These are phyloP conservation scores for Ianthella basta DNA, from an alignment of 37 sponge, comb jelly and placozoan genomes.

Conservation along the genomic window DNA sequence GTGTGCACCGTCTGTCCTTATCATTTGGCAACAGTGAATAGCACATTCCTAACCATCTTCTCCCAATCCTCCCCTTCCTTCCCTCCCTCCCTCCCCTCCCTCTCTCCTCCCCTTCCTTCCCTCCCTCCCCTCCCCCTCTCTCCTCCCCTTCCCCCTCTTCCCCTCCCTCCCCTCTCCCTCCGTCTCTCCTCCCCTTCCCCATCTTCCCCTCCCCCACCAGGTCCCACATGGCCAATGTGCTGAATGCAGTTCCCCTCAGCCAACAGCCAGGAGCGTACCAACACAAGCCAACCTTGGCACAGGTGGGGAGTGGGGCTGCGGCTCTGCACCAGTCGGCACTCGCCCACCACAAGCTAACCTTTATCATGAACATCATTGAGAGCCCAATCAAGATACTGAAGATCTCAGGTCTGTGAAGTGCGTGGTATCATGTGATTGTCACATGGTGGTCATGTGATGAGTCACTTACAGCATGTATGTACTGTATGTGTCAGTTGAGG, in stretches of 20 bases:
- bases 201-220: not conserved
- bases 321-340: not conserved
- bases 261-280: not conserved
- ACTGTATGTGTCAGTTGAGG: not conserved
- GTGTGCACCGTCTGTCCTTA: not conserved
- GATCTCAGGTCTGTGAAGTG: slow-evolving; percentile 20
- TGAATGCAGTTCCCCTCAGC: slow-evolving; percentile 43
- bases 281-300: no score
- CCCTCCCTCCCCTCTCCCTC: not conserved
- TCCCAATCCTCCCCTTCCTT: not conserved
- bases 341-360: slow-evolving; percentile 35
- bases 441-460: not conserved
- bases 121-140: not conserved
- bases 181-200: not conserved
- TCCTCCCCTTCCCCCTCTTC: not conserved
- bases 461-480: no score
- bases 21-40: not conserved
- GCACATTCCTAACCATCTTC: not conserved
- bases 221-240: slow-evolving; percentile 22
- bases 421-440: not conserved
- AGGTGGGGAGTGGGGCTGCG: no score
- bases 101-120: not conserved
- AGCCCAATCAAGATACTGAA: slow-evolving; percentile 53
- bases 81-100: not conserved
- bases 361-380: slow-evolving; percentile 47